Conservation (phyloP, 2,797 vertebrate species). For the Silurus lanzhouensis region DNA sequence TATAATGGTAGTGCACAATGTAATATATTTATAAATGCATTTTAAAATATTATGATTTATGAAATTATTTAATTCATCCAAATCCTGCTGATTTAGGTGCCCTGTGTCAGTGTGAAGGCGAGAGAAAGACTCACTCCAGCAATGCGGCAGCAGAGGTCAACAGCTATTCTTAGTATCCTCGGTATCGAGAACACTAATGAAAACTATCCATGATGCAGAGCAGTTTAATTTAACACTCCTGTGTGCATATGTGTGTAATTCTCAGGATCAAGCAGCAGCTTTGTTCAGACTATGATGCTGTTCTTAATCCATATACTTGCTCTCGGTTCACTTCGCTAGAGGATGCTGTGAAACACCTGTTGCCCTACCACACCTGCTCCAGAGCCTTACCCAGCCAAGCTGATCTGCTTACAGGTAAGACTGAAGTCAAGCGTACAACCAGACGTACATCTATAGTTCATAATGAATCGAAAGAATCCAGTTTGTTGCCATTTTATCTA, state of each 20-base stretch:
- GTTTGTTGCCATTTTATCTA: not conserved
- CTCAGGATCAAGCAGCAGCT: conserved; percentile 78
- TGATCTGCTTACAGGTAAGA: conserved; percentile 72
- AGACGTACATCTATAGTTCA: not conserved
- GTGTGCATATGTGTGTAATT: conserved; percentile 13
- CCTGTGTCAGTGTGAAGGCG: conserved; percentile 58
- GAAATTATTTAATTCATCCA: not conserved
- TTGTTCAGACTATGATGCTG: conserved; percentile 70
- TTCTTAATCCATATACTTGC: conserved; percentile 69
- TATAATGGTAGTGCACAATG: not conserved
- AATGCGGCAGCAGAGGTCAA: conserved; percentile 71
- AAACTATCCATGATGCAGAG: not conserved
- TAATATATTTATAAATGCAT: not conserved
- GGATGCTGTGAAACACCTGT: conserved; percentile 69
- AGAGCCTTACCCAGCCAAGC: conserved; percentile 70
- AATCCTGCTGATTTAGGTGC: conserved; percentile 57
- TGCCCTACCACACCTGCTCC: conserved; percentile 78
- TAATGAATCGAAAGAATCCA: not conserved
- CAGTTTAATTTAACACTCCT: not conserved
- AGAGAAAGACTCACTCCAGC: conserved; percentile 69
- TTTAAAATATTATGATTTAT: not conserved
- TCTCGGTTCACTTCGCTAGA: conserved; percentile 70
- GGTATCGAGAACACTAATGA: not conserved
- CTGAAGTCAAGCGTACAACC: not conserved
- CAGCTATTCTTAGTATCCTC: not conserved